These are phyloP conservation scores for Protophormia terraenovae DNA, from an alignment of 2,888 invertebrate species.

Conservation along the genomic window DNA sequence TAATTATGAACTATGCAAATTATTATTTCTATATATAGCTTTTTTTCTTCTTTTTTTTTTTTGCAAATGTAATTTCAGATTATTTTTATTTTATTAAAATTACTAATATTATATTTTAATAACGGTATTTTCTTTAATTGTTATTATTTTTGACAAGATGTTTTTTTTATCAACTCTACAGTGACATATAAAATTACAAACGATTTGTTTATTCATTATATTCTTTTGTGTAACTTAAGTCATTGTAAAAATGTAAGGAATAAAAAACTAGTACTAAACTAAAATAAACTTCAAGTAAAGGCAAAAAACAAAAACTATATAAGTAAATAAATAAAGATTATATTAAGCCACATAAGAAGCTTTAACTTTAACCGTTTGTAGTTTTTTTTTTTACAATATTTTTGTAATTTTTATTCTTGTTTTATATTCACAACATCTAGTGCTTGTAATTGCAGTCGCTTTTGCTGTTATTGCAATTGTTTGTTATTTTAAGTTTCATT, in stretches of 20 bases:
- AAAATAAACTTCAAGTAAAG: background rate
- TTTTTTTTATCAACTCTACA: background rate
- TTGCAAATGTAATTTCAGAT: too few relatives aligned
- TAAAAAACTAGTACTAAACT: conserved; percentile 25
- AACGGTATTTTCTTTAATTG: conserved; percentile 5
- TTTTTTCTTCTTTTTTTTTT: too few relatives aligned
- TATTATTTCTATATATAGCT: too few relatives aligned
- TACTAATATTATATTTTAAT: too few relatives aligned
- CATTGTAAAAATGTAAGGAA: conserved; percentile 29
- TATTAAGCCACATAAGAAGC: conserved; percentile 60
- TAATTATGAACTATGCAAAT: too few relatives aligned
- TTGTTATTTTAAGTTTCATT: background rate
- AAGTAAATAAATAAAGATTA: conserved; percentile 22
- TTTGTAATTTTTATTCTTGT: conserved; percentile 18
- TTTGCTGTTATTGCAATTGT: background rate
- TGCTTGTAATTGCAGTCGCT: background rate
- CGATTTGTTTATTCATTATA: conserved; percentile 24
- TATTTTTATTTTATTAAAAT: too few relatives aligned
- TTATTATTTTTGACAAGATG: conserved; percentile 18
- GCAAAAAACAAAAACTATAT: background rate
- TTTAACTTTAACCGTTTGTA: conserved; percentile 60
- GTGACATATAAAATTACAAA: conserved; percentile 34
- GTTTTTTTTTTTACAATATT: conserved; percentile 32
- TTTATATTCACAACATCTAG: conserved; percentile 9
- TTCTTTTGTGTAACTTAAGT: conserved; percentile 50